Evolutionary conservation across 2,113 vertebrate species (phyloP).

Genomic region (Phocoena sinus): DNA sequence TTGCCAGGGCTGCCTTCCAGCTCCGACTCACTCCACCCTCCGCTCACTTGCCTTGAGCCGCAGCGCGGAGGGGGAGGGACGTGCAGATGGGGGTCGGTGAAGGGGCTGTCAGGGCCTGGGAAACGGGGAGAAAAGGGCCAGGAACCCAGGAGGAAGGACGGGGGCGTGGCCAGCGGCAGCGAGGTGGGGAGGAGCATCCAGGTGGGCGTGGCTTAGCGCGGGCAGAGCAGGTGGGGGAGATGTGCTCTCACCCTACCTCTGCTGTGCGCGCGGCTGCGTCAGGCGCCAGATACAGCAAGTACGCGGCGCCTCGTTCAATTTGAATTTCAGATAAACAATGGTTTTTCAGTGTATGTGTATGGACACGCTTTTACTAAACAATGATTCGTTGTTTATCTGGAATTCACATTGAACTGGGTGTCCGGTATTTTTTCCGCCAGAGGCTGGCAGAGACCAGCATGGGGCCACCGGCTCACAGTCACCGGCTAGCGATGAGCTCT

Average conservation of each 20-base stretch:
- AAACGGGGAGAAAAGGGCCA: fast-evolving
- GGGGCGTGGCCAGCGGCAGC: background rate
- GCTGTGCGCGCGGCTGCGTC: fast-evolving
- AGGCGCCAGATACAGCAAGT: fast-evolving
- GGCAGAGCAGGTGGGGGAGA: background rate
- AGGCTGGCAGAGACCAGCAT: background rate
- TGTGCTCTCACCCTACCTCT: background rate
- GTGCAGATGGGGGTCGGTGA: fast-evolving
- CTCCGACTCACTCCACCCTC: background rate
- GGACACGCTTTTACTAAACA: background rate
- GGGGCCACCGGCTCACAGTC: background rate
- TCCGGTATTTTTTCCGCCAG: fast-evolving
- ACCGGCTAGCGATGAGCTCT: background rate
- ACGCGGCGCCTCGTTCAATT: fast-evolving
- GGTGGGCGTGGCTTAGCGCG: background rate
- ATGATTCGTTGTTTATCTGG: background rate
- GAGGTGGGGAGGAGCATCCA: background rate
- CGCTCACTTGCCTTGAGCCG: background rate
- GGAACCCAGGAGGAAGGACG: background rate
- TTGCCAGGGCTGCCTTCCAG: background rate
- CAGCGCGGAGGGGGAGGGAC: fast-evolving
- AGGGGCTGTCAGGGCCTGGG: background rate
- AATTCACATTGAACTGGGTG: background rate
- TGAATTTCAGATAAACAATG: background rate
- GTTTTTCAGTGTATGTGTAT: background rate